phyloP scores from a whole-genome alignment of 2,113 vertebrate genomes.

The Tamias sibiricus region DNA sequence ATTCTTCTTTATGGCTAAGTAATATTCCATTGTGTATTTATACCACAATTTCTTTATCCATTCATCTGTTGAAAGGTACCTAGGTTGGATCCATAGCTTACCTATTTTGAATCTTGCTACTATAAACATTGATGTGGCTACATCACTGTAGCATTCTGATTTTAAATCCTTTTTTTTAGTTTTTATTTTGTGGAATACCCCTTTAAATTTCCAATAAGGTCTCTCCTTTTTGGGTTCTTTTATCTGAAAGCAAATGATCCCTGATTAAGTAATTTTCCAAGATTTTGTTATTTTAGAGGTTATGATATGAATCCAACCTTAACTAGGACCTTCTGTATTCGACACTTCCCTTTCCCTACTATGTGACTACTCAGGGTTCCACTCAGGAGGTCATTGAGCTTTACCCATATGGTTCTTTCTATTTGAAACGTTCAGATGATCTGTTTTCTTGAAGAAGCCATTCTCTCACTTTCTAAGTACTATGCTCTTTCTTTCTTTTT shows the following conservation, averaged over 20 bases:
- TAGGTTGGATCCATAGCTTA: no score
- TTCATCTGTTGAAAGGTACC: no score
- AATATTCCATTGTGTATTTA: no score
- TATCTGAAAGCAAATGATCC: not conserved
- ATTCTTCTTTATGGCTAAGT: no score
- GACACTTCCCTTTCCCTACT: not conserved
- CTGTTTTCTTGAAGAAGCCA: not conserved
- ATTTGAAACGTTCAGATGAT: not conserved
- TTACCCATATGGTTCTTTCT: not conserved
- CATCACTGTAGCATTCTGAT: no score
- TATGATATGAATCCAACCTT: not conserved
- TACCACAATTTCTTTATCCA: no score
- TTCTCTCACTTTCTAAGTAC: not conserved
- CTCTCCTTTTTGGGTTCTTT: not conserved
- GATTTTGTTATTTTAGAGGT: constrained; percentile 16
- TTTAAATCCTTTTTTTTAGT: not conserved
- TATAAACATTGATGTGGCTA: no score
- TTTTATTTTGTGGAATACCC: not conserved
- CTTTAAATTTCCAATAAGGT: not conserved
- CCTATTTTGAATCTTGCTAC: no score
- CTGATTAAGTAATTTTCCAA: not conserved
- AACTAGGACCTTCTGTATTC: not conserved
- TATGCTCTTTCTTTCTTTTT: not conserved
- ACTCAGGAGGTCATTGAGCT: not conserved
- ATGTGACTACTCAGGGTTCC: not conserved